Base-by-base conservation (phyloP, 2,797 vertebrate genomes). In the Scyliorhinus canicula region DNA sequence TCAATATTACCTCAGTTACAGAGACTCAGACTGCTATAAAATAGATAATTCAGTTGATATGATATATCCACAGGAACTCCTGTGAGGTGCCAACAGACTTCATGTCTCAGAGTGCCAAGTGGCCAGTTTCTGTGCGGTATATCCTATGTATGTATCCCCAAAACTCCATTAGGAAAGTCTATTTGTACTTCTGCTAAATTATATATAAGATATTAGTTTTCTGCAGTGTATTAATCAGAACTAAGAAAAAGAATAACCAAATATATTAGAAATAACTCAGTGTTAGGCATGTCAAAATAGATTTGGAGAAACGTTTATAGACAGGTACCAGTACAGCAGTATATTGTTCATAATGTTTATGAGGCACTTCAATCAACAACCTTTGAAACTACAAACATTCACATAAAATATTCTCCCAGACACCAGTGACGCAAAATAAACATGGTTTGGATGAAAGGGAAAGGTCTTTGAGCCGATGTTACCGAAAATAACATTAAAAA, bases 381-480 rank as follows among this genome's bases (percentile, higher is more conserved):
- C 77, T 65, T 95, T 85, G 55, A 95, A 57, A 95, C 35, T 85
- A 63, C 63, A 84, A 82, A 31, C 95, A 82, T 60, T 95, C 77
- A 82, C 52, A 85, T 63, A 63, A 95, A 82, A 67, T 63, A 85
- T 77, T 95, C 74, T 44, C 24, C 44, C 31, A 65, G 74, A 95
- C 95, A 95, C 55, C 74, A 86, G 82, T 95, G 77, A 95, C 74
- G 55, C 40, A 95, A 86, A 77, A 47, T 95, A 71, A 95, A 95
- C 31, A 95, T 95, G 95, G 88, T 84, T 94, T 95, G 95, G 95
- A 95, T 95, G 96, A 96, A 95, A 95, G 96, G 95, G 96, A 95
- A 96, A 96, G 96, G 97, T 96, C 96, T 97, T 96, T 96, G 96
- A 97, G 96, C 97, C 97, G 96, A 96, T 96, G 93, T 96, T 96